Evolutionary conservation across 2,888 invertebrate genomes (phyloP), one percentile per base, ranked within the genome.

Genomic region (Ferdinandea cuprea): DNA sequence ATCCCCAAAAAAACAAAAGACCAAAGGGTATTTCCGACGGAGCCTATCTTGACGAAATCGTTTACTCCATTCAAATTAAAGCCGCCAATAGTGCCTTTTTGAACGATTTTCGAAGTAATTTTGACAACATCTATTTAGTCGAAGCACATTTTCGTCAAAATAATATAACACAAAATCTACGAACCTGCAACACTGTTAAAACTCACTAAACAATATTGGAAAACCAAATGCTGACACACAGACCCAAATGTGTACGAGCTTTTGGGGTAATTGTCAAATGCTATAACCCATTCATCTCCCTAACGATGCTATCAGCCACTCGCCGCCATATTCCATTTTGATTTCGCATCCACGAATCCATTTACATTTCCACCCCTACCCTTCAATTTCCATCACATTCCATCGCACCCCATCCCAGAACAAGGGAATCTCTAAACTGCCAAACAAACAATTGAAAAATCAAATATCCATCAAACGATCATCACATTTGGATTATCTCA

Each of bases 401-500:
- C 35, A 40, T 13, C n/a, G n/a, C n/a, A n/a, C 3, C 21, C 25
- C 25, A 11, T 11, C 7, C 3, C 50, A 48, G 28, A 50, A 42
- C 74, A 65, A 40, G 73, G 61, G 71, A 66, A 54, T 42, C 77
- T 83, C 56, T 78, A 78, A 83, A 78, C 83, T 83, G 78, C 83
- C 78, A 78, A 73, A 63, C 83, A 83, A 83, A 83, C 83, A 83
- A 83, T 83, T 83, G 83, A 83, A 81, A 81, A 85, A 85, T 85
- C 85, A 85, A 85, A 85, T 85, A 85, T 77, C 81, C 85, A 85
- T 85, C 85, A 85, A 85, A 74, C 78, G 85, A 85, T 85, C 85
- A 85, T 85, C 85, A 85, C 85, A 85, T 85, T 79, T 78, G 85
- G 81, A 85, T 85, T 85, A 85, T 85, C 85, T 85, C 81, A 83